A percentile compares a stretch with the other conserved stretches of the same genome.
Evolutionary conservation across 2,797 vertebrate species (phyloP).

Genomic region (Phataginus tricuspis): DNA sequence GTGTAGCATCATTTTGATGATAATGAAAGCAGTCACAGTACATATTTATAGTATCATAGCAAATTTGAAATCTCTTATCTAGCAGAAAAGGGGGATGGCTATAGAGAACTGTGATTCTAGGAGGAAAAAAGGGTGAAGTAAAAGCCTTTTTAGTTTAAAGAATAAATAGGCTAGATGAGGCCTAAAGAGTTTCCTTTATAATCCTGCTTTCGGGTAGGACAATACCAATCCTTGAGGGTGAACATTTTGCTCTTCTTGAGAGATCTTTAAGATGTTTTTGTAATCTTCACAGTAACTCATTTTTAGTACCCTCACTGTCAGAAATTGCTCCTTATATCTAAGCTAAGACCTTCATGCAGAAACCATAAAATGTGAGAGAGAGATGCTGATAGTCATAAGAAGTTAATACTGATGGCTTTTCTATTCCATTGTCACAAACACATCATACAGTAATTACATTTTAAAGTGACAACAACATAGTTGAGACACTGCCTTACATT

Average conservation of each 20-base stretch:
- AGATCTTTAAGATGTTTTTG: background rate
- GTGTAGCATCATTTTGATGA: background rate
- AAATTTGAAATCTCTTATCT: background rate
- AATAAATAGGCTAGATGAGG: background rate
- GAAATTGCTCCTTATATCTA: background rate
- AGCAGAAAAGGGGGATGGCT: background rate
- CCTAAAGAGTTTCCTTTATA: background rate
- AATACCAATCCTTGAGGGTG: background rate
- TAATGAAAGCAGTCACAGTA: background rate
- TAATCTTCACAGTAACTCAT: conserved; percentile 23
- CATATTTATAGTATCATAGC: background rate
- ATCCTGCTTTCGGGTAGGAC: background rate
- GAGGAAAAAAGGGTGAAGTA: no score
- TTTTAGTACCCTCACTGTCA: background rate
- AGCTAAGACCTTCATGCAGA: background rate
- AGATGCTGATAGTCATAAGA: background rate
- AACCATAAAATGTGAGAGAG: background rate
- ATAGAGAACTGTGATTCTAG: background rate
- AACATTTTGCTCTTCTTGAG: conserved; percentile 10
- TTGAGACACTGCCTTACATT: background rate
- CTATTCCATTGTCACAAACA: background rate
- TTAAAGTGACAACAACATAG: background rate
- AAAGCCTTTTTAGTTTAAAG: background rate
- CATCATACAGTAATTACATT: background rate
- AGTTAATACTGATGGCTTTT: background rate